A percentile compares a stretch with the other conserved stretches of the same genome.
Evolutionary conservation across 2,888 invertebrate species (phyloP).

Genomic region (Spodoptera picta): DNA sequence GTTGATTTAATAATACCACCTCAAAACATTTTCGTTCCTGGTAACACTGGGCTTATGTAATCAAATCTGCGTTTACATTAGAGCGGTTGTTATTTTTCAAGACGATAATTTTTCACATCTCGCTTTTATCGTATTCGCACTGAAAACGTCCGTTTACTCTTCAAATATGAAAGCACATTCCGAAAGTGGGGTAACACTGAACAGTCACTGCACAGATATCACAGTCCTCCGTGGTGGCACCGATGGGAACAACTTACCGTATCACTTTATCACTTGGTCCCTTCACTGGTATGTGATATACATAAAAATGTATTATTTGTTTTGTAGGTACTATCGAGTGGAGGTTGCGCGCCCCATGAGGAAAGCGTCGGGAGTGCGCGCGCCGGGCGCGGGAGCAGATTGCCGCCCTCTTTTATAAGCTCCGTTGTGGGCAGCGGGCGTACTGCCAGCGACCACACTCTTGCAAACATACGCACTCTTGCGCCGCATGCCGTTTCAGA

Average conservation of each 20-base stretch:
- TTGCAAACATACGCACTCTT: constrained; percentile 57
- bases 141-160: constrained; percentile 67
- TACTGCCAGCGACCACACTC: constrained; percentile 73
- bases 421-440: constrained; percentile 81
- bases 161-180: constrained; percentile 68
- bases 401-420: constrained; percentile 86
- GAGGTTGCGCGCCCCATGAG: constrained; percentile 88
- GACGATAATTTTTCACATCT: constrained; percentile 57
- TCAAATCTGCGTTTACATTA: constrained; percentile 56
- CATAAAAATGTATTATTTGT: constrained; percentile 76
- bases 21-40: constrained; percentile 64
- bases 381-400: constrained; percentile 83
- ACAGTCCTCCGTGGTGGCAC: constrained; percentile 80
- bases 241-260: constrained; percentile 82
- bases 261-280: constrained; percentile 88
- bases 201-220: constrained; percentile 81
- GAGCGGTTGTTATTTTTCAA: constrained; percentile 57
- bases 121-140: constrained; percentile 55
- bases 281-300: constrained; percentile 76
- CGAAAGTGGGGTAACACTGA: constrained; percentile 77
- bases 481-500: constrained; percentile 18
- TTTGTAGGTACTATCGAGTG: constrained; percentile 80
- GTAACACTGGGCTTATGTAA: constrained; percentile 77
- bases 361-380: constrained; percentile 82
- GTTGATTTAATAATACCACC: constrained; percentile 39